phyloP scores from a whole-genome alignment of 2,113 vertebrate genomes.

The Prionailurus viverrinus region DNA sequence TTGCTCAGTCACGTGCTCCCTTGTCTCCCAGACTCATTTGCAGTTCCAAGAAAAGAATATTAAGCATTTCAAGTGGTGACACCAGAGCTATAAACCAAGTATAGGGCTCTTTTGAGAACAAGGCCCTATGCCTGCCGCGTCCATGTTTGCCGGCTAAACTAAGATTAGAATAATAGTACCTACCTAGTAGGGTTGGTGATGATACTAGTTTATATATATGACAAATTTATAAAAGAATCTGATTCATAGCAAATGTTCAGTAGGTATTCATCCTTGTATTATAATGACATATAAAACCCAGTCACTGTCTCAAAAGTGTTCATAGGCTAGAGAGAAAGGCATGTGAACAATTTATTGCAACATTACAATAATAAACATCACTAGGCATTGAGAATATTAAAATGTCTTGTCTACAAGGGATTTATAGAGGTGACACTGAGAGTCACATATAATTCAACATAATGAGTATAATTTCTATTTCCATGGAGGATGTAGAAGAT shows the following conservation, averaged over 20 bases:
- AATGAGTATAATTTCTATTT: background rate
- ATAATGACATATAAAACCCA: background rate
- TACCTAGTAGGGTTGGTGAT: background rate
- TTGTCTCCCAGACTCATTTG: background rate
- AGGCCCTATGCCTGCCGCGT: background rate
- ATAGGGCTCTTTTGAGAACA: background rate
- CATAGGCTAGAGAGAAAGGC: background rate
- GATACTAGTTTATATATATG: background rate
- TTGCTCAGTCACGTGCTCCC: background rate
- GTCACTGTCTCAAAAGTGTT: background rate
- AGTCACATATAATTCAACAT: background rate
- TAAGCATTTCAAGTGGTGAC: background rate
- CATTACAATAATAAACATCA: background rate
- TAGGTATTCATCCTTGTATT: background rate
- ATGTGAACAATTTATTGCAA: background rate
- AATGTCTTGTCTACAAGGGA: background rate
- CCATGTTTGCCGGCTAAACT: background rate
- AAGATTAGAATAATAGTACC: background rate
- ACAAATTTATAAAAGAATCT: background rate
- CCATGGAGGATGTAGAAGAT: background rate
- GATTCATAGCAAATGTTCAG: background rate
- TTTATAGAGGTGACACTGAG: background rate
- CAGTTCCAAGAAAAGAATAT: background rate
- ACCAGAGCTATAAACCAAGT: background rate
- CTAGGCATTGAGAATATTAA: background rate